Evolutionary conservation across 30 jellyfish, hydroid and myxozoan species (phyloP).

Genomic region (Cassiopea andromeda): DNA sequence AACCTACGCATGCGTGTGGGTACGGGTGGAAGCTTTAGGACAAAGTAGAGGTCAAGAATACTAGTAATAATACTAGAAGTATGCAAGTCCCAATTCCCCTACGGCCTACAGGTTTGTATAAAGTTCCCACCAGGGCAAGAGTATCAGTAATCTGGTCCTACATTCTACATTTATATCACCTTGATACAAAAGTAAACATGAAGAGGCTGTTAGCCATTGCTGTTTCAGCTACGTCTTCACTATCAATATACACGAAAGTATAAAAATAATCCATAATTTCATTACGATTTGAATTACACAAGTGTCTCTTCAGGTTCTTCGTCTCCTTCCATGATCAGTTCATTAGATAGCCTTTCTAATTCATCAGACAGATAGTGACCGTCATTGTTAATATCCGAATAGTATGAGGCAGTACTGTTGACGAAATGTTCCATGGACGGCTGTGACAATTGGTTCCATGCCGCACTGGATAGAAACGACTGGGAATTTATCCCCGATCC

Average conservation of each 20-base stretch:
- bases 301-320: slow-evolving; percentile 38
- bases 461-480: slow-evolving; percentile 60
- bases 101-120: too few species aligned
- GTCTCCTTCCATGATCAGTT: slow-evolving; percentile 29
- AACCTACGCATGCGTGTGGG: too few species aligned
- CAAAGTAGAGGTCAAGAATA: too few species aligned
- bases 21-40: too few species aligned
- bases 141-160: too few species aligned
- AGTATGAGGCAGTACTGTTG: slow-evolving; percentile 10
- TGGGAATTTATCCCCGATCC: slow-evolving; percentile 14
- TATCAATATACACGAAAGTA: not conserved
- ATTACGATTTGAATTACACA: slow-evolving; percentile 11
- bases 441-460: slow-evolving; percentile 73
- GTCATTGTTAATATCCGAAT: not conserved
- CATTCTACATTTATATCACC: too few species aligned
- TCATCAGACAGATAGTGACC: slow-evolving; percentile 17
- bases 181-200: not conserved
- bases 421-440: slow-evolving; percentile 29
- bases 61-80: too few species aligned
- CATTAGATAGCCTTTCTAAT: slow-evolving; percentile 19
- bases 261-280: not conserved
- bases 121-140: too few species aligned
- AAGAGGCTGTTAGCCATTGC: not conserved
- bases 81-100: too few species aligned
- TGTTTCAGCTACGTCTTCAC: not conserved